Percentiles rank a stretch among this genome's conserved stretches.
Conservation (phyloP, 2,888 invertebrate genomes). For the Zaprionus obscuricornis region DNA sequence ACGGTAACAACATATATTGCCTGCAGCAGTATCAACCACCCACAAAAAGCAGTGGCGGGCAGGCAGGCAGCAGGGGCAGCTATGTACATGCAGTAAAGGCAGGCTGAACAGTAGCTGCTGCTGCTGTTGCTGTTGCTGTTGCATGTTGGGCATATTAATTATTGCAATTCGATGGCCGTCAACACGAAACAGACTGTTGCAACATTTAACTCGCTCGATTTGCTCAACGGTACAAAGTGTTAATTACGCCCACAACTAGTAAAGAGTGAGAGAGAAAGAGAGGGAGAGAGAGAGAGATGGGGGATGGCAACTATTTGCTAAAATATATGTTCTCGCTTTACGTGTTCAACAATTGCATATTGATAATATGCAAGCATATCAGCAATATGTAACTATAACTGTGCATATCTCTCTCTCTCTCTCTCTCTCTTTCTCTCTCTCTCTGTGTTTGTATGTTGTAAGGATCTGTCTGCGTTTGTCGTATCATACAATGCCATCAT, state of each 20-base stretch:
- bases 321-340: constrained; percentile 60
- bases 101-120: constrained; percentile 1
- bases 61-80: constrained; percentile 2
- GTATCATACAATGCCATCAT: constrained; percentile 31
- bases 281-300: constrained; percentile 8
- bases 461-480: constrained; percentile 1
- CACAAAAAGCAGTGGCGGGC: neutral
- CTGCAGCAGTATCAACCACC: constrained; percentile 14
- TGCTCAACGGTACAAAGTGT: constrained; percentile 59
- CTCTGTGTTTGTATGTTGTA: no score
- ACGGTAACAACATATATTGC: constrained; percentile 24
- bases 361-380: no score
- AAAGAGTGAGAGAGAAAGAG: constrained; percentile 6
- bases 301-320: constrained; percentile 34
- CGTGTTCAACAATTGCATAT: constrained; percentile 54
- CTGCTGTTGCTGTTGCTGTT: constrained; percentile 8
- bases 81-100: no score
- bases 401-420: no score
- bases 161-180: constrained; percentile 52
- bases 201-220: constrained; percentile 67
- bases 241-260: constrained; percentile 56
- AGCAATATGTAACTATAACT: no score
- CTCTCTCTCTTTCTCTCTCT: no score
- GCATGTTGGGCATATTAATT: constrained; percentile 76
- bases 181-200: constrained; percentile 28